Evolutionary conservation across 2,113 vertebrate genomes (phyloP).

Genomic region (Ploceus nigricollis): DNA sequence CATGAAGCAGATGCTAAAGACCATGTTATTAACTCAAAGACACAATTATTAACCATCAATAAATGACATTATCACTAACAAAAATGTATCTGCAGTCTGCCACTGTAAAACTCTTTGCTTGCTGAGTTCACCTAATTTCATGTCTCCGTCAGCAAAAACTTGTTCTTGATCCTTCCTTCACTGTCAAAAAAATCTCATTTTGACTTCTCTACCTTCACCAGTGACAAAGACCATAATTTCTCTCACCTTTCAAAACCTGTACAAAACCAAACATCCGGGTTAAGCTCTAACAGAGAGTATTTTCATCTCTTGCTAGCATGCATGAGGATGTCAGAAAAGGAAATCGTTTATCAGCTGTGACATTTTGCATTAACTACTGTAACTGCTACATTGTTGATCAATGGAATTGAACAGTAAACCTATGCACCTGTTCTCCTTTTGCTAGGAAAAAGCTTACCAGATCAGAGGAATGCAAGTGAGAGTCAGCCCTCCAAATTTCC

Average conservation of each 20-base stretch:
- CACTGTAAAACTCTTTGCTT: neutral
- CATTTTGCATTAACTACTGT: neutral
- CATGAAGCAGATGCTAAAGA: neutral
- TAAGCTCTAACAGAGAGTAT: neutral
- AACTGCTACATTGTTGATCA: neutral
- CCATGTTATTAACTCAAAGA: neutral
- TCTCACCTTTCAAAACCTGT: neutral
- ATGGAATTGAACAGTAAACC: neutral
- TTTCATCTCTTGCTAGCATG: neutral
- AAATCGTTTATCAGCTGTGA: neutral
- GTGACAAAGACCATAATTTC: neutral
- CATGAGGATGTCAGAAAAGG: neutral
- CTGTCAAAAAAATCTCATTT: neutral
- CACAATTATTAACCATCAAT: neutral
- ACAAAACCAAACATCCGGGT: neutral
- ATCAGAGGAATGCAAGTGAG: neutral
- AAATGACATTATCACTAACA: neutral
- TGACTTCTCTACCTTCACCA: neutral
- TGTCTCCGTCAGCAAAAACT: neutral
- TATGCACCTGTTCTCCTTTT: neutral
- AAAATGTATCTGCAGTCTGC: neutral
- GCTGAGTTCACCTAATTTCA: neutral
- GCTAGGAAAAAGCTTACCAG: neutral
- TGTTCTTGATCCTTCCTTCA: neutral
- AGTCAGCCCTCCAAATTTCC: neutral